Base-by-base conservation (phyloP, 2,888 invertebrate genomes). In the Sarcophaga caerulescens region DNA sequence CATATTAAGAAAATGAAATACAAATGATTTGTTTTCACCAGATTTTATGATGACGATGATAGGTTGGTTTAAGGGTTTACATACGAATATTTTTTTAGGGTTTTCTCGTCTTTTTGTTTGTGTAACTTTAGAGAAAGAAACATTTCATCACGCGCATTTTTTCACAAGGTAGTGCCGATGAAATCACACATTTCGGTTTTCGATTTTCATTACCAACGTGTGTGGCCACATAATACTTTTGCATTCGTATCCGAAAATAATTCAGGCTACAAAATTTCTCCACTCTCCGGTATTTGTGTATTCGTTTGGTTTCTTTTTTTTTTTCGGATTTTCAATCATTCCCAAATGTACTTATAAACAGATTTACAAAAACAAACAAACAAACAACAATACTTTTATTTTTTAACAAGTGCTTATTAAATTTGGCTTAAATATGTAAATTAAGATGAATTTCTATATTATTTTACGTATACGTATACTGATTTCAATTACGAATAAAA, bases 381-480 rank as follows among this genome's bases (percentile, higher is more conserved):
- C 10, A 60, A 10, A 19, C 10, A 19, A 60, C 21, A 19, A 6
- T n/a, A 60, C 21, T n/a, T 19, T 21, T 60, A 17, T n/a, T 60
- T 82, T 85, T 83, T 85, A 83, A 85, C 85, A 83, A 83, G 83
- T 83, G 77, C 76, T 85, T 85, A 85, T 83, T 81, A 85, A 83
- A 83, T 85, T 85, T 85, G 80, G 69, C 85, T 83, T 69, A 80
- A 83, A 69, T 83, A 83, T 83, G 85, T 85, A 85, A 85, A 85
- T 85, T 85, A 73, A 74, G 45, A 73, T 6, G 1, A 35, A 35
- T 35, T 35, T 78, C 4, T 2, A 5, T 23, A 23, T 47, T 69
- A 14, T 47, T 69, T 69, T 45, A 17, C 17, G 17, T 69, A 23
- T 69, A n/a, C n/a, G n/a, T n/a, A n/a, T n/a, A n/a, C n/a, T 23